phyloP scores from a whole-genome alignment of 2,113 vertebrate genomes.

The Noctilio leporinus region DNA sequence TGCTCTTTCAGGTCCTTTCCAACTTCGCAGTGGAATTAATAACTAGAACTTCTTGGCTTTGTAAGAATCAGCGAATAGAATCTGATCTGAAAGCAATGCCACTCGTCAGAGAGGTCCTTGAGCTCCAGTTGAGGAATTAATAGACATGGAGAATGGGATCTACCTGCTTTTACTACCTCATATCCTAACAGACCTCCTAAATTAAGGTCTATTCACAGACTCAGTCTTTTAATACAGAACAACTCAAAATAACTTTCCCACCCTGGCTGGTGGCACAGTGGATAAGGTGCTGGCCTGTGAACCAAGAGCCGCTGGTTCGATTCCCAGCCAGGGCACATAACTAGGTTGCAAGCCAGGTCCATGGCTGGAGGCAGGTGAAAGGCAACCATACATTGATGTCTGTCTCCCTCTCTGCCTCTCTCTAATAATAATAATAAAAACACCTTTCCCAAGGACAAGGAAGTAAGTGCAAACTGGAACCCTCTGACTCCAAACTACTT shows the following conservation, averaged over 20 bases:
- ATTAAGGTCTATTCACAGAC: background rate
- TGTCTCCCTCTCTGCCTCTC: no score
- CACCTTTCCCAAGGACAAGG: background rate
- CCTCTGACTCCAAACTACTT: background rate
- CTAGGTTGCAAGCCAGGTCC: no score
- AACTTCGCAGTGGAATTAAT: background rate
- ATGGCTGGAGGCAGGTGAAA: no score
- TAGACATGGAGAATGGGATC: background rate
- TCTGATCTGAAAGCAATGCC: background rate
- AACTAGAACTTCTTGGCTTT: background rate
- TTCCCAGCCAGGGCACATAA: no score
- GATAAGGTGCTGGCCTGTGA: no score
- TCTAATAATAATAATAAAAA: no score
- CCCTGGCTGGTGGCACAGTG: no score
- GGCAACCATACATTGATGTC: no score
- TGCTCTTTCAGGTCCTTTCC: background rate
- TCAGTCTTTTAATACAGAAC: background rate
- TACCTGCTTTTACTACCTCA: background rate
- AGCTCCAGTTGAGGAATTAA: background rate
- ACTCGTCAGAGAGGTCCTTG: background rate
- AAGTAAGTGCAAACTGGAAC: background rate
- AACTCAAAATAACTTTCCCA: conserved; percentile 5
- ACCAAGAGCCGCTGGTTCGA: no score
- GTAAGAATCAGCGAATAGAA: background rate
- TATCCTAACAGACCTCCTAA: background rate